Base-by-base conservation (phyloP, 1,140 invertebrate genomes). In the Maniola jurtina region DNA sequence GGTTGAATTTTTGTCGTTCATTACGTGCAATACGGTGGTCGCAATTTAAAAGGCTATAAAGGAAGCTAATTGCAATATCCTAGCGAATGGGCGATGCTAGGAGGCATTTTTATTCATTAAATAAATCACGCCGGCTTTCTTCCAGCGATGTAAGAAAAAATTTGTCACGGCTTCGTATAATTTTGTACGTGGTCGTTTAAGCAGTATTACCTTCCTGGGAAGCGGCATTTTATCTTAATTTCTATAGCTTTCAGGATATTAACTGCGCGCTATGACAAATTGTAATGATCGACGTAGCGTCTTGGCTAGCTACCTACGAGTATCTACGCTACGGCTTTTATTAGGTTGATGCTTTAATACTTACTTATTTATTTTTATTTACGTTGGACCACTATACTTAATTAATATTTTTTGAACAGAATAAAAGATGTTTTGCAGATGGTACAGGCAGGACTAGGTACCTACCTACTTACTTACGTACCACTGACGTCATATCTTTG, bases 41-140 rank as follows among this genome's bases (percentile, higher is more conserved):
- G 66, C 67, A 73, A 68, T 75, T 72, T 73, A 76, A 81, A 77
- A 76, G 75, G 79, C 79, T 75, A 84, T 87, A 79, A 82, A 77
- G 73, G 71, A 72, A 57, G 77, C 80, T 88, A 88, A 88, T 89
- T 88, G 80, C 80, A 78, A 74, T 80, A 83, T 84, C 79, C 72
- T 72, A 70, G 78, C 71, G 73, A 83, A 80, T 79, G 80, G 75
- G 68, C 65, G 70, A 66, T 71, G 66, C 67, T 64, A 76, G 73
- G 70, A 77, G 79, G 79, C 86, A 88, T 90, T 88, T 88, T 90
- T 88, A 90, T 89, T 90, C 88, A 90, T 90, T 88, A 90, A 75
- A 90, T 89, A 89, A 90, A 88, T 89, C 88, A 90, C 77, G 16
- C 61, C 33, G 79, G 79, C 85, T 84, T 79, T 76, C 75, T 71